Evolutionary conservation across 2,888 invertebrate species (phyloP).

Genomic region (Tachina fera): DNA sequence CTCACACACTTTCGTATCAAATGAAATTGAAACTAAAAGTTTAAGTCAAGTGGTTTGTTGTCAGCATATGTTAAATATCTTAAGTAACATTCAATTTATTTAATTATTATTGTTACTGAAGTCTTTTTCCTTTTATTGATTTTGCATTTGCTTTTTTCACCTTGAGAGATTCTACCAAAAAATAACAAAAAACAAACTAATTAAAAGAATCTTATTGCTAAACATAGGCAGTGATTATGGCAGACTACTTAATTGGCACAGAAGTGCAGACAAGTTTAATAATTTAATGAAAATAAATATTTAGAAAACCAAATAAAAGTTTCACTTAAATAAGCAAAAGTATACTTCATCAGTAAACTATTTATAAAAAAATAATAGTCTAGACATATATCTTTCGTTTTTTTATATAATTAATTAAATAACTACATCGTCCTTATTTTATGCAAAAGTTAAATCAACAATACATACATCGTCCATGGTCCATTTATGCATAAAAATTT

Average conservation of each 20-base stretch:
- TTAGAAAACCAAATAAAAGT: not conserved
- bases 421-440: too few species aligned
- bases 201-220: not conserved
- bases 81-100: constrained; percentile 63
- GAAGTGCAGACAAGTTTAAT: constrained; percentile 23
- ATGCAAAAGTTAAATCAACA: too few species aligned
- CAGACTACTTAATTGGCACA: constrained; percentile 25
- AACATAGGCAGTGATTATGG: constrained; percentile 26
- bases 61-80: constrained; percentile 66
- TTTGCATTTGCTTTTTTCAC: not conserved
- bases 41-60: constrained; percentile 65
- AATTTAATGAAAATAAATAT: not conserved
- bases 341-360: too few species aligned
- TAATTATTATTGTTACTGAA: constrained; percentile 61
- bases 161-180: not conserved
- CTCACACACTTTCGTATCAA: constrained; percentile 19
- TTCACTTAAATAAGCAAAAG: too few species aligned
- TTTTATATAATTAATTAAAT: too few species aligned
- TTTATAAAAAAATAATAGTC: too few species aligned
- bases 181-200: not conserved
- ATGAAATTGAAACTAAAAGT: constrained; percentile 68
- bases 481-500: too few species aligned
- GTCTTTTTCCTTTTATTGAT: constrained; percentile 36
- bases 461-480: too few species aligned
- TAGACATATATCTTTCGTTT: too few species aligned